A percentile compares a stretch with the other conserved stretches of the same genome.
These are phyloP conservation scores for Halcyon smyrnensis DNA, from an alignment of 2,797 vertebrate species.

Conservation along the genomic window DNA sequence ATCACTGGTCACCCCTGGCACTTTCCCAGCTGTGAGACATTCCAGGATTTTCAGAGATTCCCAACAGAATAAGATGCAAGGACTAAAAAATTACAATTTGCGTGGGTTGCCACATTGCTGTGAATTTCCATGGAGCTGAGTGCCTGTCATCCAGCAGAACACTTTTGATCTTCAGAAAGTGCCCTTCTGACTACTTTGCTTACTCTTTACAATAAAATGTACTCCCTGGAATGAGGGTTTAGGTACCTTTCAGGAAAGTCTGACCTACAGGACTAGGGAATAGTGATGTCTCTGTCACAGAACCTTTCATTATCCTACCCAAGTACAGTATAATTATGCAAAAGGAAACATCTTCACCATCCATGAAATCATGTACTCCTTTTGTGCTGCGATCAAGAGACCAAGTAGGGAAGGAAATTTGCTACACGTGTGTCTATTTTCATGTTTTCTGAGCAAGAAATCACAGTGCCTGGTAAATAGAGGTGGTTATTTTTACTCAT, in stretches of 20 bases:
- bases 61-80: background rate
- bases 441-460: slow-evolving; percentile 11
- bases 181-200: background rate
- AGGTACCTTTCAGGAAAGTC: background rate
- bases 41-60: background rate
- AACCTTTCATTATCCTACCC: background rate
- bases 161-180: background rate
- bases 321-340: background rate
- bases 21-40: background rate
- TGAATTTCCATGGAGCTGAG: background rate
- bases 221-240: background rate
- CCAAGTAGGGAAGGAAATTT: background rate
- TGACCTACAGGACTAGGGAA: background rate
- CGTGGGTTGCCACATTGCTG: background rate
- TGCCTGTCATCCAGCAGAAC: background rate
- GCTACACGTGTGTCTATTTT: background rate
- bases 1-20: background rate
- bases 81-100: background rate
- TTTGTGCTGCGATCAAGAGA: background rate
- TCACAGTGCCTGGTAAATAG: background rate
- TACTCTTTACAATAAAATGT: background rate
- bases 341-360: background rate
- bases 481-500: background rate
- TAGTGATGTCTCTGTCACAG: background rate
- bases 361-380: background rate